phyloP scores from a whole-genome alignment of 53 echinoderm and acorn worm genomes.

The Zoroaster sp. region DNA sequence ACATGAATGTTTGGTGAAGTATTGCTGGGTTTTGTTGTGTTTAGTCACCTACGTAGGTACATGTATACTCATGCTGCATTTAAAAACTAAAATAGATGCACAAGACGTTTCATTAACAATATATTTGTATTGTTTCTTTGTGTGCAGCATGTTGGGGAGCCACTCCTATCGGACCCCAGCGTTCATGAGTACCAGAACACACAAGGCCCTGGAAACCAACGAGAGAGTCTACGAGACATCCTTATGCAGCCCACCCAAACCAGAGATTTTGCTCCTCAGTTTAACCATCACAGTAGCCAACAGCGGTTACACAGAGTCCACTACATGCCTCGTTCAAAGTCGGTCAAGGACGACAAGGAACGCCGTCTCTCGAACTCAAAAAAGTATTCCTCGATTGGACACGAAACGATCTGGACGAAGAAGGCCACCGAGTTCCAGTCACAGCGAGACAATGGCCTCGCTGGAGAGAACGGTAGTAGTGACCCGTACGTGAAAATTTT shows the following conservation, averaged over 20 bases:
- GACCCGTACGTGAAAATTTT: slow-evolving; percentile 96
- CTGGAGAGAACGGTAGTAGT: slow-evolving; percentile 52
- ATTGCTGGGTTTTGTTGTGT: too few relatives aligned
- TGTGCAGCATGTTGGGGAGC: slow-evolving; percentile 73
- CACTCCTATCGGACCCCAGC: slow-evolving; percentile 63
- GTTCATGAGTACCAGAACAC: slow-evolving; percentile 85
- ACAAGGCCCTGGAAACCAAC: slow-evolving; percentile 60
- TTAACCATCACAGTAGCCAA: slow-evolving; percentile 77
- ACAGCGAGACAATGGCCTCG: slow-evolving; percentile 36
- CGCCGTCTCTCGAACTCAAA: slow-evolving; percentile 51
- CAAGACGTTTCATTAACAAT: too few relatives aligned
- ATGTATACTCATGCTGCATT: too few relatives aligned
- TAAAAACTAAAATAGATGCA: too few relatives aligned
- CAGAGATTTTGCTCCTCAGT: slow-evolving; percentile 52
- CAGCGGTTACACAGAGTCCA: slow-evolving; percentile 92
- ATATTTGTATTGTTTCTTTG: background rate
- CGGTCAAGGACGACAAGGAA: slow-evolving; percentile 50
- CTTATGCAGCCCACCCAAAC: slow-evolving; percentile 75
- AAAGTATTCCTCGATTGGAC: slow-evolving; percentile 56
- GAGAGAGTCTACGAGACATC: slow-evolving; percentile 74
- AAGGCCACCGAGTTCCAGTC: slow-evolving; percentile 86
- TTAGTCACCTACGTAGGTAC: background rate
- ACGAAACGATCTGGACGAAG: slow-evolving; percentile 77
- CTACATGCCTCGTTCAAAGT: slow-evolving; percentile 75
- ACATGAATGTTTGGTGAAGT: too few relatives aligned